These are phyloP conservation scores for Agrilus cyanescens DNA, from an alignment of 2,888 invertebrate species.

Conservation along the genomic window DNA sequence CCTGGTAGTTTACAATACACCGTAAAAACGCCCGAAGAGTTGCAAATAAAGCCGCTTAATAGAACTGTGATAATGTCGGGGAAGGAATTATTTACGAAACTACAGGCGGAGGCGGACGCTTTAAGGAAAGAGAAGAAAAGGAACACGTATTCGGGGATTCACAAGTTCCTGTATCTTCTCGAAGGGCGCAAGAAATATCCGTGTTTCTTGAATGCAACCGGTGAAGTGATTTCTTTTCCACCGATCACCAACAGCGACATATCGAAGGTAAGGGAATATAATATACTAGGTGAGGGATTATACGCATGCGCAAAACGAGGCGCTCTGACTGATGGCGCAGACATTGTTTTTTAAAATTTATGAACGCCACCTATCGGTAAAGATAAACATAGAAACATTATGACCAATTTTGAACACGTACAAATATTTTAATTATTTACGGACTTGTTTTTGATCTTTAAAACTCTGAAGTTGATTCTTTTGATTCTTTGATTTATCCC, in stretches of 20 bases:
- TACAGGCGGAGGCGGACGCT: conserved; percentile 66
- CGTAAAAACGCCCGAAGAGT: conserved; percentile 49
- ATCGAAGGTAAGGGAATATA: conserved; percentile 55
- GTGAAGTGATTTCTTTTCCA: conserved; percentile 68
- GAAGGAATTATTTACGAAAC: conserved; percentile 51
- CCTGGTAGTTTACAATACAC: conserved; percentile 53
- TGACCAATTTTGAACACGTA: too few relatives aligned
- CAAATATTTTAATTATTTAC: too few relatives aligned
- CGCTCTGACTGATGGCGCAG: too few relatives aligned
- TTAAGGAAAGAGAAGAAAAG: conserved; percentile 75
- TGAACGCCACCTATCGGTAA: too few relatives aligned
- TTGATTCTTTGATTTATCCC: conserved; percentile 70
- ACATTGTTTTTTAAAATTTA: too few relatives aligned
- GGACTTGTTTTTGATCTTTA: background rate
- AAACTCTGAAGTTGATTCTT: conserved; percentile 23
- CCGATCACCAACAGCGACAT: conserved; percentile 76
- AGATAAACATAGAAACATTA: too few relatives aligned
- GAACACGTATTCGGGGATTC: conserved; percentile 69
- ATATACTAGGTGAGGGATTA: too few relatives aligned
- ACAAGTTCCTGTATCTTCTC: conserved; percentile 70
- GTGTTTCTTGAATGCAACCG: conserved; percentile 52
- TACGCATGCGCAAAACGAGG: too few relatives aligned
- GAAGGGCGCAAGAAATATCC: conserved; percentile 65
- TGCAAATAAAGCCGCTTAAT: conserved; percentile 56
- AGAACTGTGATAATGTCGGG: conserved; percentile 49